Conservation (phyloP, 2,797 vertebrate species). For the Sebastes iracundus region DNA sequence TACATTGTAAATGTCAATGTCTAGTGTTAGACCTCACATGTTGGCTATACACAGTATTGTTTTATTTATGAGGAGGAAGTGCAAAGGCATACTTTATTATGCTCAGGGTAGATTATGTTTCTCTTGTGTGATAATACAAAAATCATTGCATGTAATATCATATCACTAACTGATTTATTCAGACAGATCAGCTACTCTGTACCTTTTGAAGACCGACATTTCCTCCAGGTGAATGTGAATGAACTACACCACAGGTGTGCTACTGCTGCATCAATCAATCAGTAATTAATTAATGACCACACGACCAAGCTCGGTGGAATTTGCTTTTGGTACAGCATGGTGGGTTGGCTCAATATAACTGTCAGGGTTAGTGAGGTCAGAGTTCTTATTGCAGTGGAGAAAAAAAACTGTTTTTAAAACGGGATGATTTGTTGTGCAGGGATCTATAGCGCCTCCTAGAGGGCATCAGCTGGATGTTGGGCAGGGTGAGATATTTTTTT, state of each 20-base stretch:
- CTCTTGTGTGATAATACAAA: not conserved
- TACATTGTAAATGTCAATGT: not conserved
- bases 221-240: not conserved
- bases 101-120: not conserved
- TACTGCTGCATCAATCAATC: constrained; percentile 3
- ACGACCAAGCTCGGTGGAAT: not conserved
- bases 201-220: not conserved
- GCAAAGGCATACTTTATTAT: not conserved
- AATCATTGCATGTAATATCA: not conserved
- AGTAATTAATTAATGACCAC: not conserved
- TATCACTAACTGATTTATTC: not conserved
- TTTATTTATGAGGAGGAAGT: not conserved
- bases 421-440: not conserved
- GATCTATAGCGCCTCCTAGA: not conserved
- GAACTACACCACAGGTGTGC: not conserved
- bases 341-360: not conserved
- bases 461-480: not conserved
- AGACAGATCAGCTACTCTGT: not conserved
- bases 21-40: not conserved
- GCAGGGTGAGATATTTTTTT: not conserved
- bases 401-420: not conserved
- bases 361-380: not conserved
- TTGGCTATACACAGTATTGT: not conserved
- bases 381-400: not conserved
- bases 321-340: too few species aligned